These are phyloP conservation scores for Chanos chanos DNA, from an alignment of 2,797 vertebrate species.

Conservation along the genomic window DNA sequence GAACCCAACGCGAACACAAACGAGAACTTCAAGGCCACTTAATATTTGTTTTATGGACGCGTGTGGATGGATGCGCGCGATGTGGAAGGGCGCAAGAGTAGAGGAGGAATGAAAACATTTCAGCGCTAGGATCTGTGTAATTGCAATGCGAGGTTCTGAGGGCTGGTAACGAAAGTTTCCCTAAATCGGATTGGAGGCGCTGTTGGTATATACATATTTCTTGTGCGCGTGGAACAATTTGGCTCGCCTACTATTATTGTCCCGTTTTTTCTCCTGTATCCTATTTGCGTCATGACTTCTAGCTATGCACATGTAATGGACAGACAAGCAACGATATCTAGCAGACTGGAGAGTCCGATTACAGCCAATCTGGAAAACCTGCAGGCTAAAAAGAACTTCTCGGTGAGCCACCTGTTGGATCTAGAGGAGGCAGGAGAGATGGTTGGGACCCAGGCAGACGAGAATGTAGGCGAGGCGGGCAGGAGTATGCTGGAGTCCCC, in stretches of 20 bases:
- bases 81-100: no score
- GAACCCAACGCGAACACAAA: no score
- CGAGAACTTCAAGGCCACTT: no score
- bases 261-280: conserved; percentile 38
- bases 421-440: conserved; percentile 94
- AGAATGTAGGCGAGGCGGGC: conserved; percentile 84
- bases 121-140: conserved; percentile 48
- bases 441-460: conserved; percentile 87
- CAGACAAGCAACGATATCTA: conserved; percentile 81
- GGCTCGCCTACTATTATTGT: conserved; percentile 30
- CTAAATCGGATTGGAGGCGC: conserved; percentile 48
- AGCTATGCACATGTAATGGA: conserved; percentile 96
- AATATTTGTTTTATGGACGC: conserved; percentile 23
- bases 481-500: conserved; percentile 92
- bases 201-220: conserved; percentile 43
- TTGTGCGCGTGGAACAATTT: conserved; percentile 54
- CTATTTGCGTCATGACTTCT: conserved; percentile 84
- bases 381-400: conserved; percentile 98
- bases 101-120: background rate
- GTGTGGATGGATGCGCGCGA: conserved; percentile 57
- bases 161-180: conserved; percentile 12
- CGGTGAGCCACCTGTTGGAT: conserved; percentile 97
- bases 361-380: conserved; percentile 86
- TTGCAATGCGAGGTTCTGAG: background rate
- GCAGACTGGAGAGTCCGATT: conserved; percentile 88